A percentile compares a stretch with the other conserved stretches of the same genome.
Conservation (phyloP, 2,888 invertebrate species). For the Drosophila setosimentum region DNA sequence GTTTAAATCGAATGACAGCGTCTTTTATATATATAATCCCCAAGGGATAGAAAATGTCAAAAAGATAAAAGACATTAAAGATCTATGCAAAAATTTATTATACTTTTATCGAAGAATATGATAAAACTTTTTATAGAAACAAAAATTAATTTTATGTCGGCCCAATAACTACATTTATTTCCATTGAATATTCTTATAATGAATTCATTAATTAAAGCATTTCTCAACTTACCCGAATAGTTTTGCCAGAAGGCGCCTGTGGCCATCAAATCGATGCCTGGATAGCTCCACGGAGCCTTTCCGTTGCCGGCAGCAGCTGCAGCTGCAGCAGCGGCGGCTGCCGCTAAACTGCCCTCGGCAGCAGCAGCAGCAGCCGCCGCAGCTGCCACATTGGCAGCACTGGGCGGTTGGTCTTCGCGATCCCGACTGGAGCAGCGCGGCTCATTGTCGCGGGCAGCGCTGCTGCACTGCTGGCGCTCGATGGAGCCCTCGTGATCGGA, state of each 20-base stretch:
- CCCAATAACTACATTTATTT: neutral
- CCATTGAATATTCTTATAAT: neutral
- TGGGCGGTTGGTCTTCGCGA: constrained; percentile 84
- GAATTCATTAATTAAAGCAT: neutral
- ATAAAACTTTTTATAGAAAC: neutral
- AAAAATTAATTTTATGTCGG: neutral
- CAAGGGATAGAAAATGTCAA: neutral
- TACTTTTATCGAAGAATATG: neutral
- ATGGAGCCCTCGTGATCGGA: constrained; percentile 82
- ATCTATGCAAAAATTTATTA: neutral
- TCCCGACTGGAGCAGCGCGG: constrained; percentile 75
- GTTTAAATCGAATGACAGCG: neutral
- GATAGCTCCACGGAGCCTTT: constrained; percentile 89
- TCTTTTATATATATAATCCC: neutral
- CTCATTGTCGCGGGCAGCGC: constrained; percentile 60
- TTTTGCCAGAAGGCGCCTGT: constrained; percentile 96
- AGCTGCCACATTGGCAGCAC: constrained; percentile 74
- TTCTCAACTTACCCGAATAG: constrained; percentile 91
- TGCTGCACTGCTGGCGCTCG: constrained; percentile 66
- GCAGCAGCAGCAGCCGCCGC: constrained; percentile 78
- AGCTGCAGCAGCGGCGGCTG: constrained; percentile 81
- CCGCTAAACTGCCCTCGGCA: constrained; percentile 79
- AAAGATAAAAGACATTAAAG: too few species aligned
- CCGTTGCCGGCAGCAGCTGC: constrained; percentile 84
- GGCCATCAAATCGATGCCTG: constrained; percentile 92